Percentiles rank a stretch among this genome's conserved stretches.
These are phyloP conservation scores for Pocillopora grandis DNA, from an alignment of 92 coral and sea anemone species.

Conservation along the genomic window DNA sequence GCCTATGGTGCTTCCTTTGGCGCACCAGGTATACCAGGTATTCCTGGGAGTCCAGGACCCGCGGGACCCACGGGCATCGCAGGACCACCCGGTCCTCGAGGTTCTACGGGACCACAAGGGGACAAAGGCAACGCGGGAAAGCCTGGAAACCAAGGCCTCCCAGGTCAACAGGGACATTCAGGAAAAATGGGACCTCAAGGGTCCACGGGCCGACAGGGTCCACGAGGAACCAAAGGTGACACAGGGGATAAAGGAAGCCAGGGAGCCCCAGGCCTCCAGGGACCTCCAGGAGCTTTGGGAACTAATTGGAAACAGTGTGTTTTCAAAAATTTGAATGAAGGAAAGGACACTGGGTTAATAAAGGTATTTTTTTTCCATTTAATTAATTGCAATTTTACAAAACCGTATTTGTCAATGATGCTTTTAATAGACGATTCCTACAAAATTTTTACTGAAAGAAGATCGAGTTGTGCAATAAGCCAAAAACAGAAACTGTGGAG, in stretches of 20 bases:
- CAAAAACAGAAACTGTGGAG: no score
- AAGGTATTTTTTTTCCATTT: no score
- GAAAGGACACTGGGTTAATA: no score
- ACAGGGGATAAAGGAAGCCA: no score
- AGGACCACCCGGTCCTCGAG: slow-evolving; percentile 11
- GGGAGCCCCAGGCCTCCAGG: no score
- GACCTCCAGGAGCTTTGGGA: no score
- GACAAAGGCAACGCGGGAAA: slow-evolving; percentile 1
- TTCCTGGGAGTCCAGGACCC: slow-evolving; percentile 4
- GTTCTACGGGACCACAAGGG: not conserved
- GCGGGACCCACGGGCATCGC: slow-evolving; percentile 8
- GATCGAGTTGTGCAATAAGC: not conserved
- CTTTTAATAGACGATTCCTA: not conserved
- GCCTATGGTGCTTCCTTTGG: not conserved
- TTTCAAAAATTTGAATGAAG: no score
- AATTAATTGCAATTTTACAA: no score
- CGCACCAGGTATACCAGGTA: slow-evolving; percentile 1
- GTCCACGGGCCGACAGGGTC: no score
- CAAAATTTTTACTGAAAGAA: not conserved
- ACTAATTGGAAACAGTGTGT: no score
- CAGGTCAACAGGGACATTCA: not conserved
- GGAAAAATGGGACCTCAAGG: not conserved
- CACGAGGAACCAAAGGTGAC: no score
- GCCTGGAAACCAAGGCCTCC: slow-evolving; percentile 6
- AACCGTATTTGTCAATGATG: no score